These are phyloP conservation scores for Rhinogobius similis DNA, from an alignment of 2,113 vertebrate genomes.

Conservation along the genomic window DNA sequence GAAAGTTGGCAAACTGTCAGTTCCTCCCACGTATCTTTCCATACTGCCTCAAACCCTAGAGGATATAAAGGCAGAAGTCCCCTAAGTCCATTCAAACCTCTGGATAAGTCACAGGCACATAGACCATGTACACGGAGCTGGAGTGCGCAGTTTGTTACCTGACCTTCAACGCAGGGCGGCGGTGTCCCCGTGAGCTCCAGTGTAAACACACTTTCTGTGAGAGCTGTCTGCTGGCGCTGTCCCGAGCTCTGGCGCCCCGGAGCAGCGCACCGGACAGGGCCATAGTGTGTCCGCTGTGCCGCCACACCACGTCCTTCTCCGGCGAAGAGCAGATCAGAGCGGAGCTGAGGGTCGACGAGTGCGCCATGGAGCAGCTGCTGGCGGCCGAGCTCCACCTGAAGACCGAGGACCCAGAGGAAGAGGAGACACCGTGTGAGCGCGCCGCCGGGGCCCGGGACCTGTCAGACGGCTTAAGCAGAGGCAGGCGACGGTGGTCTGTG, in stretches of 20 bases:
- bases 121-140: slow-evolving; percentile 63
- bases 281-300: slow-evolving; percentile 74
- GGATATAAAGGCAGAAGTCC: not conserved
- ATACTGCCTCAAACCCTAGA: not conserved
- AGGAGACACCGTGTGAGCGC: not conserved
- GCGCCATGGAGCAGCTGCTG: slow-evolving; percentile 51
- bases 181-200: slow-evolving; percentile 71
- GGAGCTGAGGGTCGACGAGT: slow-evolving; percentile 64
- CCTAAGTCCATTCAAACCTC: not conserved
- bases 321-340: slow-evolving; percentile 20
- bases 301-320: slow-evolving; percentile 53
- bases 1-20: not conserved
- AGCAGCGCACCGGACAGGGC: not conserved
- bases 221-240: slow-evolving; percentile 66
- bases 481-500: slow-evolving; percentile 43
- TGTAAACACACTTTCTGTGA: slow-evolving; percentile 78
- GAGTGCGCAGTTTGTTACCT: slow-evolving; percentile 79
- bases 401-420: not conserved
- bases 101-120: not conserved
- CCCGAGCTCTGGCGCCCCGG: not conserved
- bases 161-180: slow-evolving; percentile 59
- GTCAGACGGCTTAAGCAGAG: slow-evolving; percentile 13
- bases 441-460: slow-evolving; percentile 31
- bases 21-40: not conserved
- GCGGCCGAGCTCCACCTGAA: slow-evolving; percentile 34